Base-by-base conservation (phyloP, 37 sponge, comb jelly and placozoan genomes). In the Spongia lamella region DNA sequence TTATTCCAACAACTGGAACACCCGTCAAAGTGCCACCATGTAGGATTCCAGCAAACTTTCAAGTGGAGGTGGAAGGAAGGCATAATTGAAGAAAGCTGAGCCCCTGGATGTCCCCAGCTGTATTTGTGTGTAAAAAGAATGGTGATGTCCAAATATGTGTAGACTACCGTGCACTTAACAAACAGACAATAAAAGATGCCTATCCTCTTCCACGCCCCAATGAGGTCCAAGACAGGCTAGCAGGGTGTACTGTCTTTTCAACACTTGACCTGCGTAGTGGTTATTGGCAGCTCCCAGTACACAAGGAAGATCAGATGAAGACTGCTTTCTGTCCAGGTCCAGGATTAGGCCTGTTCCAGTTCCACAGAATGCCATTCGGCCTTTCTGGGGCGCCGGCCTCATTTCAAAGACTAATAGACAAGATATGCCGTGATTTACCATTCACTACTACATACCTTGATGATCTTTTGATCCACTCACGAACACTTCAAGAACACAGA, bases 11-110 rank as follows among this genome's bases (percentile, higher is more conserved):
- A 5, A 56, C 56, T n/a, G 86, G 75, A 9, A 25, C 38, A 19
- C 78, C 86, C 2, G 63, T 77, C 14, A 51, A 32, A 60, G 70
- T 88, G 7, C 89, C 84, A 63, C 89, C 89, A 7, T 36, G 83
- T 14, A 56, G 74, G 22, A 63, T 82, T 20, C 83, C 83, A 49
- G 88, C 75, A 30, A 63, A 70, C 27, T 88, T 77, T 49, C 67
- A 66, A 58, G 57, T 67, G 25, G 89, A 89, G 72, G 83, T 83
- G 1, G 51, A 83, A 30, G 53, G 24, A 34, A 69, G 50, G 22
- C 24, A 37, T 69, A 6, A 69, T 69, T n/a, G 39, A 3, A 38
- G 29, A 50, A 3, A 50, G 53, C 9, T 30, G n/a, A n/a, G n/a
- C n/a, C n/a, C n/a, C n/a, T n/a, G n/a, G n/a, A n/a, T n/a, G n/a